A percentile compares a stretch with the other conserved stretches of the same genome.
Conservation (phyloP, 1,140 invertebrate species). For the Lasioglossum baleicum region DNA sequence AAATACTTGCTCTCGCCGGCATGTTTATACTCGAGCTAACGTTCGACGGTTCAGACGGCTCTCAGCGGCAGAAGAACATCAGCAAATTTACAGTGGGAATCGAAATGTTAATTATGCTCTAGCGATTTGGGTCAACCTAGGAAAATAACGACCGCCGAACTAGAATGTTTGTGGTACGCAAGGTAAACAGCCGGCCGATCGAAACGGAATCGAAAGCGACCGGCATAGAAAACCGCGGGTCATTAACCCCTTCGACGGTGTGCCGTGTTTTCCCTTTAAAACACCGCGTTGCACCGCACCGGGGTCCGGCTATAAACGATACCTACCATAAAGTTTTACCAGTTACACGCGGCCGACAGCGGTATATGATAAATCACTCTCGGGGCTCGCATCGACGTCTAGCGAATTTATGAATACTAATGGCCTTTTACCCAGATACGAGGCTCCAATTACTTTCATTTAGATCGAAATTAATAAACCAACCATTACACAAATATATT, state of each 20-base stretch:
- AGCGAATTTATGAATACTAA: constrained; percentile 24
- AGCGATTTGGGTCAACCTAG: constrained; percentile 44
- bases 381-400: background rate
- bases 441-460: constrained; percentile 31
- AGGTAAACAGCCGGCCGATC: constrained; percentile 25
- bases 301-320: background rate
- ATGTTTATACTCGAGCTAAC: background rate
- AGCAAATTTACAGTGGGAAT: constrained; percentile 55
- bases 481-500: constrained; percentile 9
- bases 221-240: constrained; percentile 7
- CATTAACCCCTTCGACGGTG: background rate
- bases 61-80: constrained; percentile 20
- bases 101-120: constrained; percentile 59
- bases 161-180: constrained; percentile 32
- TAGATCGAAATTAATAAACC: constrained; percentile 38
- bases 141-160: constrained; percentile 34
- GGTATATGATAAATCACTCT: constrained; percentile 12
- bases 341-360: background rate
- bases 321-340: background rate
- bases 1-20: background rate
- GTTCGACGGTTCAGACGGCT: background rate
- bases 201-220: constrained; percentile 23
- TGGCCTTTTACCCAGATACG: constrained; percentile 26
- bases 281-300: too few relatives aligned
- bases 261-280: background rate